Evolutionary conservation across 2,888 invertebrate species (phyloP).

Genomic region (Caenorhabditis panamensis): DNA sequence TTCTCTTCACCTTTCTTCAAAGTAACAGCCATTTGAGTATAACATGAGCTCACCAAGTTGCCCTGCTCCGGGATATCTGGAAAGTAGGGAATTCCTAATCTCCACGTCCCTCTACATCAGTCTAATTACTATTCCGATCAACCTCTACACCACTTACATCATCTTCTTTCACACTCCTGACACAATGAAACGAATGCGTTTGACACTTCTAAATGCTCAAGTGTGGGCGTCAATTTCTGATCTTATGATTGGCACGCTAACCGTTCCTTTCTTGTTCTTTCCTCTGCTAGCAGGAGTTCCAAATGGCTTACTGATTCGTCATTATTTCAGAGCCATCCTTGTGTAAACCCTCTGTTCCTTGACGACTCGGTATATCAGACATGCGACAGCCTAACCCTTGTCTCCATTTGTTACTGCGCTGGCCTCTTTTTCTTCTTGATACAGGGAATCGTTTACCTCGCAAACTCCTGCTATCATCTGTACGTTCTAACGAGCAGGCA

Average conservation of each 20-base stretch:
- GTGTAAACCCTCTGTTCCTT: not conserved
- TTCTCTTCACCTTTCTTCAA: too few relatives aligned
- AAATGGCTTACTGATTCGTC: not conserved
- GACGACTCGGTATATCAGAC: not conserved
- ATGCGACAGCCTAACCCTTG: not conserved
- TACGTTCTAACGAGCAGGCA: not conserved
- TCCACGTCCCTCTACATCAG: not conserved
- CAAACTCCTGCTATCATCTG: not conserved
- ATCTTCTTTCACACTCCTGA: conserved; percentile 8
- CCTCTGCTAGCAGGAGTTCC: conserved; percentile 6
- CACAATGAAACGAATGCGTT: conserved; percentile 4
- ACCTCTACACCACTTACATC: conserved; percentile 8
- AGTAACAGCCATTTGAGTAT: too few relatives aligned
- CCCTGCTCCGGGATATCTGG: not conserved
- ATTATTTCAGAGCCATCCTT: not conserved
- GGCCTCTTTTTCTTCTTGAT: not conserved
- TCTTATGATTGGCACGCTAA: not conserved
- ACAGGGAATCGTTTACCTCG: not conserved
- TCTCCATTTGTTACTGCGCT: not conserved
- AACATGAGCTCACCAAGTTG: too few relatives aligned
- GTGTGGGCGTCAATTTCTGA: conserved; percentile 18
- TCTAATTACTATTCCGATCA: conserved; percentile 5
- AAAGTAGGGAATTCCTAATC: not conserved
- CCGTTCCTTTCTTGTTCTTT: not conserved
- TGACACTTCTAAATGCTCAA: conserved; percentile 13